Evolutionary conservation across 2,113 vertebrate genomes (phyloP).

Genomic region (Acanthochromis polyacanthus): DNA sequence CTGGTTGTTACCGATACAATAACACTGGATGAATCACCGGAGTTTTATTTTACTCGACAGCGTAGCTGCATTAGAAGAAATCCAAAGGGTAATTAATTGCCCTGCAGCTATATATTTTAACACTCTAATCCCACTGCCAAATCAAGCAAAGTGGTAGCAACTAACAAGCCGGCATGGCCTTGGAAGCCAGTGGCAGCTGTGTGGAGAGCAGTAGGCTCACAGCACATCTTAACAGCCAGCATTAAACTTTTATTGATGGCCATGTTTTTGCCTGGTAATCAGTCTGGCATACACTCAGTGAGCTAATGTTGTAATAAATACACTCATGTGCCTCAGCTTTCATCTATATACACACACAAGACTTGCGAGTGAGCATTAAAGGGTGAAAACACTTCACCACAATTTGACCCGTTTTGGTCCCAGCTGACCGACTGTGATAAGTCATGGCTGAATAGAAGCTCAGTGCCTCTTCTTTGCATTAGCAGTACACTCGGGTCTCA

Average conservation of each 20-base stretch:
- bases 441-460: neutral
- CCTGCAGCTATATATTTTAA: conserved; percentile 52
- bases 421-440: too few relatives aligned
- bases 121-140: conserved; percentile 55
- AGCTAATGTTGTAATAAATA: neutral
- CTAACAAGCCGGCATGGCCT: conserved; percentile 20
- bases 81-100: conserved; percentile 49
- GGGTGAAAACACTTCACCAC: too few relatives aligned
- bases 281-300: too few relatives aligned
- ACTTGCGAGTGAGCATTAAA: too few relatives aligned
- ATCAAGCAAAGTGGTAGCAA: conserved; percentile 51
- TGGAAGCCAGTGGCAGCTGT: conserved; percentile 29
- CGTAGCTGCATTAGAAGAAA: conserved; percentile 33
- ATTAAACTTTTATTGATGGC: neutral
- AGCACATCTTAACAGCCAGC: neutral
- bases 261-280: neutral
- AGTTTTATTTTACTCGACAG: conserved; percentile 51
- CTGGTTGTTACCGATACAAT: conserved; percentile 67
- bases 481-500: conserved; percentile 5
- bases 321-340: too few relatives aligned
- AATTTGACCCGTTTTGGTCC: too few relatives aligned
- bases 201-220: conserved; percentile 2
- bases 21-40: conserved; percentile 59
- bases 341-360: too few relatives aligned
- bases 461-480: neutral